phyloP scores from a whole-genome alignment of 1,140 invertebrate species.

The Aphelenchoides fujianensis region DNA sequence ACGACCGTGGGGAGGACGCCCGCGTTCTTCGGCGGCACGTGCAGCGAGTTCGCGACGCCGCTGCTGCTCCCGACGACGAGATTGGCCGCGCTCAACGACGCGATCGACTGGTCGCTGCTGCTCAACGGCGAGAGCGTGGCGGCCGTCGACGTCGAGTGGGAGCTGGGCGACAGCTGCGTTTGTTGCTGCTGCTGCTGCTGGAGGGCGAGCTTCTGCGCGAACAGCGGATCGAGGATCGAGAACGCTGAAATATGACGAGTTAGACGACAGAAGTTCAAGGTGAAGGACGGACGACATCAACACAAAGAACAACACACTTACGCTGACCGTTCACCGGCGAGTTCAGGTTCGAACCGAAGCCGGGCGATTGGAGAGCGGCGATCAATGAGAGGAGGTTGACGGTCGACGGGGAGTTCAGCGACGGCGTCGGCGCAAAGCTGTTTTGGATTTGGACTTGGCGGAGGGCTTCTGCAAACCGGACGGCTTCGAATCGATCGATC shows the following conservation, averaged over 20 bases:
- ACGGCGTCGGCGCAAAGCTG: background rate
- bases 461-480: slow-evolving; percentile 12
- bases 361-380: background rate
- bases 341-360: background rate
- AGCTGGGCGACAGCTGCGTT: background rate
- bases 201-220: too few relatives aligned
- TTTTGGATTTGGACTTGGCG: slow-evolving; percentile 11
- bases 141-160: background rate
- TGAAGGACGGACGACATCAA: too few relatives aligned
- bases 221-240: too few relatives aligned
- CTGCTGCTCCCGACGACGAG: too few relatives aligned
- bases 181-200: too few relatives aligned
- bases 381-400: background rate
- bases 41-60: too few relatives aligned
- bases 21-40: too few relatives aligned
- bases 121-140: background rate
- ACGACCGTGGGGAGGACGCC: background rate
- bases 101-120: background rate
- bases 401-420: background rate
- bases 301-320: too few relatives aligned
- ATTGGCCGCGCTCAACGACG: background rate
- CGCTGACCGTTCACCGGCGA: background rate
- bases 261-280: too few relatives aligned
- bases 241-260: too few relatives aligned
- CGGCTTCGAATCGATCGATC: background rate